Conservation (phyloP, 2,113 vertebrate genomes). For the Thermophis baileyi region DNA sequence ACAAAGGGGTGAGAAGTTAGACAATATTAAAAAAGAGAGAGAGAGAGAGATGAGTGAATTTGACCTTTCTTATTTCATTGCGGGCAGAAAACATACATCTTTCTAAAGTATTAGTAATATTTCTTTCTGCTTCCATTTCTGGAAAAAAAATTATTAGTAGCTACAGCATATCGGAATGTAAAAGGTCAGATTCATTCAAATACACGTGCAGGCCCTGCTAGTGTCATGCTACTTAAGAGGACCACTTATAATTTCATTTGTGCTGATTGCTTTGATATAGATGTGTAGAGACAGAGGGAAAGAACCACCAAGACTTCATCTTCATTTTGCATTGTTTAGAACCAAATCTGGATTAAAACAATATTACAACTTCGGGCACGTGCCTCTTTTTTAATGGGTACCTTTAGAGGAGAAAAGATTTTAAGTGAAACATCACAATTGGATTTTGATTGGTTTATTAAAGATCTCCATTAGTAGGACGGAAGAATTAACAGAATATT, state of each 20-base stretch:
- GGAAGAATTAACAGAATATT: neutral
- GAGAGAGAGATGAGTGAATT: slow-evolving; percentile 50
- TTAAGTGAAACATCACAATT: neutral
- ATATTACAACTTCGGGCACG: slow-evolving; percentile 11
- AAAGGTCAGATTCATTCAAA: slow-evolving; percentile 56
- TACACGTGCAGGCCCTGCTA: slow-evolving; percentile 18
- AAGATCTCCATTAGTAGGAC: neutral
- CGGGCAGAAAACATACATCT: slow-evolving; percentile 69
- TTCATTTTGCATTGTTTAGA: neutral
- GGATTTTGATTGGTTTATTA: neutral
- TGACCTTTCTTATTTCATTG: slow-evolving; percentile 76
- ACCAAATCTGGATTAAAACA: neutral
- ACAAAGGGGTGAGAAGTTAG: slow-evolving; percentile 74
- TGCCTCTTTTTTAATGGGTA: neutral
- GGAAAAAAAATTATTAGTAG: slow-evolving; percentile 41
- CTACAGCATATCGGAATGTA: slow-evolving; percentile 42
- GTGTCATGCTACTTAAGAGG: slow-evolving; percentile 13
- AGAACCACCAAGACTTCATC: neutral
- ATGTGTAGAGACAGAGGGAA: neutral
- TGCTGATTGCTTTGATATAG: slow-evolving; percentile 15
- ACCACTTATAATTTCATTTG: slow-evolving; percentile 32
- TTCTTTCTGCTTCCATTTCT: slow-evolving; percentile 54
- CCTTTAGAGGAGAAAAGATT: neutral
- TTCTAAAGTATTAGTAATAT: slow-evolving; percentile 69
- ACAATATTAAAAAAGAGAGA: slow-evolving; percentile 50